These are phyloP conservation scores for Drosophila seclusa DNA, from an alignment of 2,888 invertebrate genomes.

Conservation along the genomic window DNA sequence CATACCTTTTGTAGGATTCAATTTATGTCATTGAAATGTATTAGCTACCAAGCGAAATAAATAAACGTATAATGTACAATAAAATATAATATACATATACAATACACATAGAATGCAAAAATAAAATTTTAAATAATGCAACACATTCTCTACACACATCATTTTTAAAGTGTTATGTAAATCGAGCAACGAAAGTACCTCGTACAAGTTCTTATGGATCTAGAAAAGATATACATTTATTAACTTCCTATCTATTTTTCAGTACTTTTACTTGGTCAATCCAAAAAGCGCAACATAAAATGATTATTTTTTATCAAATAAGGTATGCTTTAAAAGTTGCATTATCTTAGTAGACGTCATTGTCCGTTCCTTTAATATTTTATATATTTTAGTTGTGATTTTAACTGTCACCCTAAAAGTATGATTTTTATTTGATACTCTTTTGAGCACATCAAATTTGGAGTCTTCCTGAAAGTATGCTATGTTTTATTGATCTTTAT, in stretches of 20 bases:
- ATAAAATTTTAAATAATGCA: constrained; percentile 64
- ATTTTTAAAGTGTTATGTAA: neutral
- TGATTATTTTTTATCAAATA: neutral
- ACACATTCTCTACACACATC: constrained; percentile 3
- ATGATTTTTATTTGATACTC: neutral
- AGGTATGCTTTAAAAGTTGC: neutral
- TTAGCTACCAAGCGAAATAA: constrained; percentile 31
- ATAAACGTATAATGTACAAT: constrained; percentile 55
- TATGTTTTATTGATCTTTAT: neutral
- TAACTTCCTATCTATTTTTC: neutral
- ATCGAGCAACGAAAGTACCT: neutral
- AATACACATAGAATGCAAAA: constrained; percentile 48
- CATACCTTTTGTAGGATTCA: constrained; percentile 40
- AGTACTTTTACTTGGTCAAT: neutral
- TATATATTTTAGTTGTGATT: neutral
- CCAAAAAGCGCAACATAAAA: neutral
- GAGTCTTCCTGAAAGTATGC: neutral
- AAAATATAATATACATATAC: constrained; percentile 53
- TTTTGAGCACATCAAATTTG: neutral
- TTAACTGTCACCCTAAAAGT: neutral
- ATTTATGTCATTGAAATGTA: constrained; percentile 33
- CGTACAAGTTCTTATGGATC: neutral
- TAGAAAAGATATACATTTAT: neutral
- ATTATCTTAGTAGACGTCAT: neutral
- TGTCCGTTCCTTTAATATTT: neutral